Evolutionary conservation across 2,797 vertebrate species (phyloP).

Genomic region (Alca torda): DNA sequence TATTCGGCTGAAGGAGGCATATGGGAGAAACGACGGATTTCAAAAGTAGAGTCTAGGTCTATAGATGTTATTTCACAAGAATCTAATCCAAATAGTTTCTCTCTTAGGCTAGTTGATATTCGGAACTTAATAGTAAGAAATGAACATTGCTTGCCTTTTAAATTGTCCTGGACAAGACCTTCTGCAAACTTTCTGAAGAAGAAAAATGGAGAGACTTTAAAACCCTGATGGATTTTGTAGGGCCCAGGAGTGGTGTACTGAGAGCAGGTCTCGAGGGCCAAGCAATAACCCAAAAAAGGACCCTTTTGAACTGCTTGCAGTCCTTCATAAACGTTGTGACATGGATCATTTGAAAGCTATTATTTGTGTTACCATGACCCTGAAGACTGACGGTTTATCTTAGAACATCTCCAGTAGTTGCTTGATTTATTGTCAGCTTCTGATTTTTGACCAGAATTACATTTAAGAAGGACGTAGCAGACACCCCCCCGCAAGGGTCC

Average conservation of each 20-base stretch:
- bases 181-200: neutral
- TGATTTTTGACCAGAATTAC: neutral
- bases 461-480: neutral
- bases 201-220: neutral
- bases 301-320: neutral
- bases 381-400: neutral
- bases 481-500: neutral
- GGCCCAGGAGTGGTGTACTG: neutral
- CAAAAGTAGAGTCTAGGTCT: neutral
- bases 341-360: neutral
- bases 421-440: neutral
- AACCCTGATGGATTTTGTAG: neutral
- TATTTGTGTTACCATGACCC: neutral
- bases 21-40: rapidly evolving
- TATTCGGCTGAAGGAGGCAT: neutral
- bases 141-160: neutral
- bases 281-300: neutral
- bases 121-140: neutral
- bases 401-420: neutral
- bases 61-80: neutral
- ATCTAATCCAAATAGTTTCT: neutral
- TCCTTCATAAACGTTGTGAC: neutral
- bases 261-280: neutral
- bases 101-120: neutral
- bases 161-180: neutral